Percentiles rank a stretch among this genome's conserved stretches.
Evolutionary conservation across 2,113 vertebrate species (phyloP).

Genomic region (Promerops cafer): DNA sequence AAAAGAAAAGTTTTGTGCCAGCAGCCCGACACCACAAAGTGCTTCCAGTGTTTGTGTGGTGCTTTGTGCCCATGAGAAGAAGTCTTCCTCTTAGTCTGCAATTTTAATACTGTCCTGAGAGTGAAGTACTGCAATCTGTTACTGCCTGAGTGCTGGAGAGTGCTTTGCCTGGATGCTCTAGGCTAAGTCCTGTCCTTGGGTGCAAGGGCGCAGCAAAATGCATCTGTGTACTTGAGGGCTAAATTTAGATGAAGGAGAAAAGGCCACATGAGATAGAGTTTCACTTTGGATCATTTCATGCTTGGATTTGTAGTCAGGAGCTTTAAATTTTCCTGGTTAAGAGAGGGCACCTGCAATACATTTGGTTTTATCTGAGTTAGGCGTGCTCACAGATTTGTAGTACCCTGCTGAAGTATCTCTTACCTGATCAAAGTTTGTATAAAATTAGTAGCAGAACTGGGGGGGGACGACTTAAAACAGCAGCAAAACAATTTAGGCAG

Average conservation of each 20-base stretch:
- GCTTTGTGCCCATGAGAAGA: background rate
- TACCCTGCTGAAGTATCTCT: background rate
- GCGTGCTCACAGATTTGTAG: background rate
- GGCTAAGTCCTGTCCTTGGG: background rate
- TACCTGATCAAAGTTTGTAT: background rate
- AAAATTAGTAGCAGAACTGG: background rate
- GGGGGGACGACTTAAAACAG: accelerated
- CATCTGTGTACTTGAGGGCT: background rate
- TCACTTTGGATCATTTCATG: constrained; percentile 31
- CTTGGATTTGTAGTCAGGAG: constrained; percentile 14
- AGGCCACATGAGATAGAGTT: background rate
- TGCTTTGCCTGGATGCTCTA: background rate
- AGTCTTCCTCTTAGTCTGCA: background rate
- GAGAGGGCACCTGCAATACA: background rate
- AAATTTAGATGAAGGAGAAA: constrained; percentile 34
- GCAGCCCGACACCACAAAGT: background rate
- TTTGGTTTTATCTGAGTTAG: background rate
- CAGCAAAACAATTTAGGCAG: background rate
- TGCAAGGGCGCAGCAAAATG: background rate
- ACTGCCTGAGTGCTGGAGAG: background rate
- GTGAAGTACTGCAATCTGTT: background rate
- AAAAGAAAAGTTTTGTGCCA: background rate
- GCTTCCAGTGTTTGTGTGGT: background rate
- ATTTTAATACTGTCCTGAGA: background rate
- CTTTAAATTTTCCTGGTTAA: background rate